phyloP scores from a whole-genome alignment of 2,888 invertebrate genomes.

The Eueremaeus valkanovi region DNA sequence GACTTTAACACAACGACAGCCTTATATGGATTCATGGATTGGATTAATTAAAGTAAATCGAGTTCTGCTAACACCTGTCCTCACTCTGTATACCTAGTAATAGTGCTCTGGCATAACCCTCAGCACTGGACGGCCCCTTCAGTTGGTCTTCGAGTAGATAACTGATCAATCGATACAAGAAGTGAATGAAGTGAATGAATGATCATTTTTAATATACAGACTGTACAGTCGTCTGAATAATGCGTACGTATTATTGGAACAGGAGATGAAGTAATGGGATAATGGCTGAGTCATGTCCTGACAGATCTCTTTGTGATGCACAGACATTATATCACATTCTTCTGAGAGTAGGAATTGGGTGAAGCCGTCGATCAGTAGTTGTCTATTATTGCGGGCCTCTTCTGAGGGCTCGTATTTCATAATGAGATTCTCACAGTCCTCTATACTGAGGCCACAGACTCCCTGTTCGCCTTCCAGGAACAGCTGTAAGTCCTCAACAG shows the following conservation, averaged over 20 bases:
- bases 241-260: conserved; percentile 57
- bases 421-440: conserved; percentile 57
- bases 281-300: conserved; percentile 58
- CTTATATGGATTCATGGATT: conserved; percentile 48
- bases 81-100: conserved; percentile 45
- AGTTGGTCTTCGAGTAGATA: conserved; percentile 57
- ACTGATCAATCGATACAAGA: conserved; percentile 50
- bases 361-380: conserved; percentile 59
- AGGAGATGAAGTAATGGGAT: conserved; percentile 55
- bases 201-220: too few species aligned
- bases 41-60: neutral
- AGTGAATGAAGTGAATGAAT: too few species aligned
- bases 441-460: conserved; percentile 57
- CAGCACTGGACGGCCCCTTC: conserved; percentile 56
- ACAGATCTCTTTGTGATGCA: conserved; percentile 53
- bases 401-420: conserved; percentile 58
- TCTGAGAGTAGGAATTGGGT: conserved; percentile 52
- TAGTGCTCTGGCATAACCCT: conserved; percentile 56
- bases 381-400: conserved; percentile 56
- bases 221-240: too few species aligned
- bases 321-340: conserved; percentile 56
- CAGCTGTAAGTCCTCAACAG: conserved; percentile 58
- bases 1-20: conserved; percentile 57
- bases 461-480: conserved; percentile 62
- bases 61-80: neutral